These are phyloP conservation scores for Serranus cabrilla DNA, from an alignment of 2,797 vertebrate species.

Conservation along the genomic window DNA sequence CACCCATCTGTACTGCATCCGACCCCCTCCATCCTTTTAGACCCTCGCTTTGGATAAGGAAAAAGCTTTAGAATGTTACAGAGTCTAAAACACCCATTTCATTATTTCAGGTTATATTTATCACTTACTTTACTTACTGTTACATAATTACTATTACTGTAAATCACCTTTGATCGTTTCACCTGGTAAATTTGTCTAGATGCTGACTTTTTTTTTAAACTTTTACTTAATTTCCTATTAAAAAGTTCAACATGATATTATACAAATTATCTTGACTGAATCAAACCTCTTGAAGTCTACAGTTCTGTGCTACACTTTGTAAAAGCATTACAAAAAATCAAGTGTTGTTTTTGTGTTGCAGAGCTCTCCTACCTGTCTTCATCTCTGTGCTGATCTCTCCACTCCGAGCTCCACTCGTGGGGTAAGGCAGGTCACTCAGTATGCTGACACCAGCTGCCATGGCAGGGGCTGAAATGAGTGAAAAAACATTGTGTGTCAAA, in stretches of 20 bases:
- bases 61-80: too few species aligned
- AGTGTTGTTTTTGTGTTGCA: constrained; percentile 16
- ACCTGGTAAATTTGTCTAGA: not conserved
- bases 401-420: constrained; percentile 75
- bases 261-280: not conserved
- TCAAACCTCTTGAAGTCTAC: not conserved
- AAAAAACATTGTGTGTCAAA: constrained; percentile 72
- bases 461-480: constrained; percentile 83
- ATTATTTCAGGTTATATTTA: not conserved
- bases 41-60: too few species aligned
- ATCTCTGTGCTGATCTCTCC: constrained; percentile 79
- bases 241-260: not conserved
- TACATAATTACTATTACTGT: too few species aligned
- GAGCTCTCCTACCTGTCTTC: constrained; percentile 88
- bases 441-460: constrained; percentile 94
- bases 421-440: constrained; percentile 87
- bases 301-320: not conserved
- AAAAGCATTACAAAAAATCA: not conserved
- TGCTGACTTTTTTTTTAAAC: too few species aligned
- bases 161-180: not conserved
- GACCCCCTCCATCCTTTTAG: too few species aligned
- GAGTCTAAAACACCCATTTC: not conserved
- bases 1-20: too few species aligned
- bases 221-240: not conserved
- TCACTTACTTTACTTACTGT: not conserved